Evolutionary conservation across 1,140 invertebrate genomes (phyloP).

Genomic region (Xylocopa sonorina): DNA sequence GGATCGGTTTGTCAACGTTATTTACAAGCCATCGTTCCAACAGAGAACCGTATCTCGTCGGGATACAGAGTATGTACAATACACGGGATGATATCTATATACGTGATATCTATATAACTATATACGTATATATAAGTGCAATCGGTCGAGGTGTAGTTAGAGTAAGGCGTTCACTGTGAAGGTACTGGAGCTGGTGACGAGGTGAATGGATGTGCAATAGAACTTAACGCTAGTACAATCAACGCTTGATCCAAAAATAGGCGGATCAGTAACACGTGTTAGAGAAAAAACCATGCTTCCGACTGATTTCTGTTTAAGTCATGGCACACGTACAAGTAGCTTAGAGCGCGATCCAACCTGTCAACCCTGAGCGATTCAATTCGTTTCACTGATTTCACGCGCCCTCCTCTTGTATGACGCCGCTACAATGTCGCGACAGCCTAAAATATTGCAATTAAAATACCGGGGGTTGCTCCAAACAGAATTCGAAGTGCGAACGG

Average conservation of each 20-base stretch:
- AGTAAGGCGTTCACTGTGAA: constrained; percentile 71
- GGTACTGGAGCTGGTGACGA: constrained; percentile 71
- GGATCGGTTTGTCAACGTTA: no score
- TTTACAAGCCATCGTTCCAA: no score
- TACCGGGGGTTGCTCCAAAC: background rate
- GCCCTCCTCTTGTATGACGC: constrained; percentile 27
- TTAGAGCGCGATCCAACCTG: constrained; percentile 16
- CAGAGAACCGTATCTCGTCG: no score
- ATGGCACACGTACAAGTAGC: constrained; percentile 27
- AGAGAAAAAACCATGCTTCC: constrained; percentile 17
- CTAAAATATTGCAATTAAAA: constrained; percentile 35
- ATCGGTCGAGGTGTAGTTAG: background rate
- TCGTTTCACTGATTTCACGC: constrained; percentile 34
- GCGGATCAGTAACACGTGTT: constrained; percentile 12
- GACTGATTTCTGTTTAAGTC: constrained; percentile 14
- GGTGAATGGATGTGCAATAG: constrained; percentile 70
- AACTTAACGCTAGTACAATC: constrained; percentile 6
- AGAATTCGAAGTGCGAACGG: background rate
- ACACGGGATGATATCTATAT: background rate
- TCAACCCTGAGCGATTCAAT: constrained; percentile 37
- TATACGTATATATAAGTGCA: no score
- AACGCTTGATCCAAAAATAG: constrained; percentile 4
- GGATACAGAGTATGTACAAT: no score
- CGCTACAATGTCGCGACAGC: constrained; percentile 20
- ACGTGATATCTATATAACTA: no score